Evolutionary conservation across 2,888 invertebrate genomes (phyloP), one percentile per base, ranked within the genome.

Genomic region (Criorhina ranunculi): DNA sequence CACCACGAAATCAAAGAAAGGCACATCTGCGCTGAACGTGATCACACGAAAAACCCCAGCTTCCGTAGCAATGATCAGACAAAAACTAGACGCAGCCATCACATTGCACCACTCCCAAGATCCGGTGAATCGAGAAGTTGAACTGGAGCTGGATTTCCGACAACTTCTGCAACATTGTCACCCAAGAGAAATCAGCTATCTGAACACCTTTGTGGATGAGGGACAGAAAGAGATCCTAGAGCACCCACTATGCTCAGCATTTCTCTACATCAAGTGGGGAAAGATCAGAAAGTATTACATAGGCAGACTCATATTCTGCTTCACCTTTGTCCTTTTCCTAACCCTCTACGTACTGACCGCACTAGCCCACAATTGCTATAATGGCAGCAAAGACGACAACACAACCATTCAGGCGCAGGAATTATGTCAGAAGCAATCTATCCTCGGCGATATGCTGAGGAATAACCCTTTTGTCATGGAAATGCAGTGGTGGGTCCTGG

Each of bases 201-300:
- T 97, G 81, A 96, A 97, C 87, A 96, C 96, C 0, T 96, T 97
- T 87, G 96, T 97, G 0, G 96, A 96, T 87, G 97, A 97, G 91
- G 97, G 97, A 0, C 97, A 97, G 89, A 97, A 97, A 89, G 96
- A 96, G 90, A 95, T 97, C 42, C 91, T 97, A 2, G 93, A 96
- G 66, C 97, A 97, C 92, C 97, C 97, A 0, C 92, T 97, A 4
- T 97, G 97, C 90, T 96, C 97, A 7, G 96, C 97, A 0, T 97
- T 97, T 89, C 93, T 97, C 0, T 95, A 97, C 89, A 94, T 97
- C 64, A 97, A 97, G 90, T 97, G 97, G 97, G 96, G 96, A 88
- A 96, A 97, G 91, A 97, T 97, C 87, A 93, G 97, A 31, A 96
- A 96, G 92, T 97, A 96, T 89, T 97, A 97, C 89, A 95, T 96